Conservation (phyloP, 2,888 invertebrate genomes). For the Tryphoninae sp. region DNA sequence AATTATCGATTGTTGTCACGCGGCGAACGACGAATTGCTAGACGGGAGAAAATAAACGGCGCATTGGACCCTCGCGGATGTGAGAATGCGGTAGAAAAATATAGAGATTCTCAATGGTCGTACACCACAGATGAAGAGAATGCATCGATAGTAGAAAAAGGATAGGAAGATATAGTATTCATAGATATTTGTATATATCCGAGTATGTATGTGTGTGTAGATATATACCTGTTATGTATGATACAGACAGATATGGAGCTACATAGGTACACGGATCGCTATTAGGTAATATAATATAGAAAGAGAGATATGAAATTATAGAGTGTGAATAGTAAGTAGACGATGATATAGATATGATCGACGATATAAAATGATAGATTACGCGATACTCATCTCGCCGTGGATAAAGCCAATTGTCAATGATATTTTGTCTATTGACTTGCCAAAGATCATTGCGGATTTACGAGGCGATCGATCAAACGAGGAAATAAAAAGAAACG, state of each 20-base stretch:
- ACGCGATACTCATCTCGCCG: conserved; percentile 48
- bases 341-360: conserved; percentile 63
- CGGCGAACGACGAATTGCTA: conserved; percentile 28
- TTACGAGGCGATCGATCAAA: conserved; percentile 27
- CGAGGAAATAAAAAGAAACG: neutral
- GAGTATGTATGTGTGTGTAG: conserved; percentile 37
- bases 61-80: conserved; percentile 33
- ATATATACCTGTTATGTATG: conserved; percentile 68
- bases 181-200: conserved; percentile 49
- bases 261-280: conserved; percentile 76
- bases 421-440: conserved; percentile 9
- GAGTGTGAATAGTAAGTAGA: conserved; percentile 61
- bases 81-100: conserved; percentile 58
- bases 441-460: neutral
- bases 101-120: conserved; percentile 35
- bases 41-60: conserved; percentile 2
- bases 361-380: conserved; percentile 63
- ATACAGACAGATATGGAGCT: conserved; percentile 76
- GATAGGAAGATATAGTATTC: conserved; percentile 63
- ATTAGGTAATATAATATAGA: conserved; percentile 60
- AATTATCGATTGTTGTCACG: conserved; percentile 56
- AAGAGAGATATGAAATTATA: conserved; percentile 65
- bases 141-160: conserved; percentile 60
- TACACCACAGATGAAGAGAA: conserved; percentile 44
- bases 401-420: conserved; percentile 13